Base-by-base conservation (phyloP, 2,888 invertebrate genomes). In the Ctenicera cuprea region DNA sequence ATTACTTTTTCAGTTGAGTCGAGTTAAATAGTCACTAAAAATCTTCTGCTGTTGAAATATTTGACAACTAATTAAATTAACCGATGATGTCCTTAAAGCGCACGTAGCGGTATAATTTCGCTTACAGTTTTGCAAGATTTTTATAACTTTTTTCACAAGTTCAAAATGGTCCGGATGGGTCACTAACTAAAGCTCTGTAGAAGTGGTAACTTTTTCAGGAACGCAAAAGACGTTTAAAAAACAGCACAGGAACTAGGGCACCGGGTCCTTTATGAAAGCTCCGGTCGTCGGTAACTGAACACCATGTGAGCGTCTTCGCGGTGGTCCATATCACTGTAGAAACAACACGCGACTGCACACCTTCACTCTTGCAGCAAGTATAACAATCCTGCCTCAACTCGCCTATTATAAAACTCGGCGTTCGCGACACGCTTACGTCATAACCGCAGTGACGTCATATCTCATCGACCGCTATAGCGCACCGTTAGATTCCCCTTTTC, bases 331-430 rank as follows among this genome's bases (percentile, higher is more conserved):
- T 70, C 75, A 75, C 76, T 76, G 74, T 69, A 74, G 80, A 78
- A 80, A 77, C 77, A 76, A 80, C 79, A 78, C 81, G 82, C 80
- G 81, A 83, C 82, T 82, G 82, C 80, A 80, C 78, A 81, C 80
- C 80, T 78, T 80, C 80, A 76, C 80, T 81, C 80, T 77, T 82
- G 82, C 82, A 83, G 83, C 81, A 82, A 83, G 83, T 80, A 82
- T 85, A 83, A 85, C 85, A 65, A 43, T 38, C 84, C 85, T 85
- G 85, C 85, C 84, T 83, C 84, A 85, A 85, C 83, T 70, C 83
- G 81, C 80, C 64, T 45, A 86, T 85, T 86, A 86, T 86, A 86
- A 85, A 85, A 85, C 85, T 70, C 82, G 82, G 83, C 76, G 82
- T 82, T 84, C 83, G 82, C 81, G 76, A 78, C 82, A 77, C 81